phyloP scores from a whole-genome alignment of 2,888 invertebrate species.

The Geophilus truncorum region DNA sequence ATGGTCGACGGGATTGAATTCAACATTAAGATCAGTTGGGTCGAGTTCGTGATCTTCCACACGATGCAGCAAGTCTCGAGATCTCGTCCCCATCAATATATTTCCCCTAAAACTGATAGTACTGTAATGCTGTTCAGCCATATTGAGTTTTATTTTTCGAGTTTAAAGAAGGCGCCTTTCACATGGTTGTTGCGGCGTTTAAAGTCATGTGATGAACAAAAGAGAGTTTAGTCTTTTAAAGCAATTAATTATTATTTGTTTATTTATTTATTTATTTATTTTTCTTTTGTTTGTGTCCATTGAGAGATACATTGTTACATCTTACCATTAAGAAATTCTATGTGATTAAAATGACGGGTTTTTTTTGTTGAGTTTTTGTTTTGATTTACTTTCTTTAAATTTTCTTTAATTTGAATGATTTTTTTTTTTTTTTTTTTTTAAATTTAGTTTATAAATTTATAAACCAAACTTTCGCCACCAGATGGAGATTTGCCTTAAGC shows the following conservation, averaged over 20 bases:
- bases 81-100: background rate
- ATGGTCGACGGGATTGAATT: background rate
- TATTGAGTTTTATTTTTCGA: background rate
- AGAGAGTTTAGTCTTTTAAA: background rate
- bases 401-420: no score
- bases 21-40: background rate
- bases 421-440: background rate
- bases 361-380: background rate
- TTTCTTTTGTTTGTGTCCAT: background rate
- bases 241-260: background rate
- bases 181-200: conserved; percentile 18
- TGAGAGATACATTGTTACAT: background rate
- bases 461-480: background rate
- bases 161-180: background rate
- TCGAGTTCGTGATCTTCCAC: background rate
- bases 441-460: background rate
- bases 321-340: background rate
- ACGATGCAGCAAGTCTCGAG: conserved; percentile 22
- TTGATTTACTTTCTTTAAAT: background rate
- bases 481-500: conserved; percentile 14
- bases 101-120: background rate
- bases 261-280: background rate
- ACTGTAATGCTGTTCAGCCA: background rate
- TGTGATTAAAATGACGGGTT: conserved; percentile 18
- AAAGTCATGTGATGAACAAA: background rate